A percentile compares a stretch with the other conserved stretches of the same genome.
phyloP scores from a whole-genome alignment of 2,113 vertebrate genomes.

The Apodemus sylvaticus region DNA sequence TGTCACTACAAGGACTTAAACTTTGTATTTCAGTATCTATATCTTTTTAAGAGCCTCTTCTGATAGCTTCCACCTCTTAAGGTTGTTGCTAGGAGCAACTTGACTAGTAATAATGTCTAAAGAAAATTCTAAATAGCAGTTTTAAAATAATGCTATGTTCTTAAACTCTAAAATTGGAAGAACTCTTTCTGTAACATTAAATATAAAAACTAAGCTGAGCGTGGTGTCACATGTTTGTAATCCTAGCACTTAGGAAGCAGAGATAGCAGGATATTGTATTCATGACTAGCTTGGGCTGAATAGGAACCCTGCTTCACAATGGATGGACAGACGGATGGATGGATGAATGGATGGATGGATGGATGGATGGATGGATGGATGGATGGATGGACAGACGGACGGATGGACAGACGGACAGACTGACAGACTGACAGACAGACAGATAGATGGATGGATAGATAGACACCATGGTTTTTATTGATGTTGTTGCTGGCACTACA shows the following conservation, averaged over 20 bases:
- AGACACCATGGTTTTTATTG: neutral
- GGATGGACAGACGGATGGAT: no score
- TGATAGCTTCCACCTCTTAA: neutral
- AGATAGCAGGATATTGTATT: neutral
- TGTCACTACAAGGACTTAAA: neutral
- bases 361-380: neutral
- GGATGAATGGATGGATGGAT: no score
- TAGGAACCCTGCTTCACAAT: neutral
- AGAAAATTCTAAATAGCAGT: neutral
- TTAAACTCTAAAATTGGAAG: neutral
- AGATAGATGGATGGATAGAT: rapidly evolving
- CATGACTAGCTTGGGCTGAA: neutral
- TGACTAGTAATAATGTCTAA: neutral
- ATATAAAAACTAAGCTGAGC: neutral
- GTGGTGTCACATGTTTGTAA: neutral
- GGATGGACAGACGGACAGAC: neutral
- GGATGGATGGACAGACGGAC: rapidly evolving
- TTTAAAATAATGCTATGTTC: neutral
- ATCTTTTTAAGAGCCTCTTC: neutral
- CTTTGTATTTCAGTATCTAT: neutral
- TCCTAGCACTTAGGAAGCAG: neutral
- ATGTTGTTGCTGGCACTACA: neutral
- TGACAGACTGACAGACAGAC: neutral
- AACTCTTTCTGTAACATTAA: neutral
- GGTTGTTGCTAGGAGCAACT: neutral